Evolutionary conservation across 2,888 invertebrate species (phyloP).

Genomic region (Strigamia crassipes): DNA sequence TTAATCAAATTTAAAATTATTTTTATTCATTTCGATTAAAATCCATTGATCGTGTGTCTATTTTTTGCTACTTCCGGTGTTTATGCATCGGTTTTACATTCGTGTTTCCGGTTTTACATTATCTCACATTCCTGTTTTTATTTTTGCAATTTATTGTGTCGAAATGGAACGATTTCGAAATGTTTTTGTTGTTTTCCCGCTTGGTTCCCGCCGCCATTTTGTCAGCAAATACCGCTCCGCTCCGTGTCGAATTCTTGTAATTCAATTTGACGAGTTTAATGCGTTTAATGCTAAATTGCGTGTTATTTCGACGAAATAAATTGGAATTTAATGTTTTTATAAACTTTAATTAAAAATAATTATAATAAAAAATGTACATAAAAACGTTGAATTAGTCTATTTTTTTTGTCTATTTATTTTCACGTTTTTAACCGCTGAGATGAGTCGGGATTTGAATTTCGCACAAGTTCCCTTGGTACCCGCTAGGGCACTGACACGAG

Average conservation of each 20-base stretch:
- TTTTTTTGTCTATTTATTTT: background rate
- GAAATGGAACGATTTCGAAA: no score
- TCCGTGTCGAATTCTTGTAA: no score
- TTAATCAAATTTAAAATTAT: no score
- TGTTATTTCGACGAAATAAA: no score
- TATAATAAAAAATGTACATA: background rate
- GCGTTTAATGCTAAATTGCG: no score
- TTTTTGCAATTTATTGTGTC: background rate
- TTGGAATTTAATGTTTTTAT: no score
- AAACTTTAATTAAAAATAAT: background rate
- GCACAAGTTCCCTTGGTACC: constrained; percentile 75
- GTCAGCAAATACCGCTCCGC: no score
- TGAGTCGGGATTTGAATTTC: constrained; percentile 61
- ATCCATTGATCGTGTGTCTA: no score
- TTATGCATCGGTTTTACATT: background rate
- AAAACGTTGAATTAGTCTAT: background rate
- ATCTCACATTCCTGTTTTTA: background rate
- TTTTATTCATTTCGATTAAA: no score
- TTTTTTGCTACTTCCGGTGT: background rate
- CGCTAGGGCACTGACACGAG: constrained; percentile 73
- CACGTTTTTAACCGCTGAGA: background rate
- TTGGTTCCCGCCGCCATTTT: no score
- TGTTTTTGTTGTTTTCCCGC: no score
- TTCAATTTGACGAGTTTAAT: no score
- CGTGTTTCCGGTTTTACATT: background rate